Conservation (phyloP, 2,888 invertebrate species). For the Torymus auratus region DNA sequence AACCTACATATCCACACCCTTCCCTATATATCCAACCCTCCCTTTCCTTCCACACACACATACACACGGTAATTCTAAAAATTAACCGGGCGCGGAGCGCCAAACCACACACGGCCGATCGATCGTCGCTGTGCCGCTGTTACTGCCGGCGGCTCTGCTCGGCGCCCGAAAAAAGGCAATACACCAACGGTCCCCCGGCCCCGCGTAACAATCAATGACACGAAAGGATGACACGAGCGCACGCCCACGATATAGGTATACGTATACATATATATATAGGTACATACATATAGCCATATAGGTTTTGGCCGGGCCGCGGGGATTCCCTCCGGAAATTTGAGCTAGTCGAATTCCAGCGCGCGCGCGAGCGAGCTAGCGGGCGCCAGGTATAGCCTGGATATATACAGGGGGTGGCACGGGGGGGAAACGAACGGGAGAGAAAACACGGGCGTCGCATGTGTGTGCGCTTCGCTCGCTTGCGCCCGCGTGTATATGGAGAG, state of each 20-base stretch:
- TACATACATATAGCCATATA: not conserved
- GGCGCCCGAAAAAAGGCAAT: too few relatives aligned
- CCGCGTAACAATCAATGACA: constrained; percentile 38
- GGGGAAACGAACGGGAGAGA: constrained; percentile 22
- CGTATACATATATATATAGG: too few relatives aligned
- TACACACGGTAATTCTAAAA: not conserved
- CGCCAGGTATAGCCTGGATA: constrained; percentile 38
- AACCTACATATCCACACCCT: not conserved
- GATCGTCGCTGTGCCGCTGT: too few relatives aligned
- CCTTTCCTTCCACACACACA: not conserved
- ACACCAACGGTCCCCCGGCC: not conserved
- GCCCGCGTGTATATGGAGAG: not conserved
- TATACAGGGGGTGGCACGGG: not conserved
- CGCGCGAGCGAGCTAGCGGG: constrained; percentile 11
- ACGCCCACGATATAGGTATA: too few relatives aligned
- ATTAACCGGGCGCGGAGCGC: too few relatives aligned
- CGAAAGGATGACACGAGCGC: constrained; percentile 18
- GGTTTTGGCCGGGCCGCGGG: constrained; percentile 11
- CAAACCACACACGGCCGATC: not conserved
- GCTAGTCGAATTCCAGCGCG: constrained; percentile 50
- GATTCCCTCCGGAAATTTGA: constrained; percentile 56
- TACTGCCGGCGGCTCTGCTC: too few relatives aligned
- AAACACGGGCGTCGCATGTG: constrained; percentile 26
- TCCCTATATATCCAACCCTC: not conserved
- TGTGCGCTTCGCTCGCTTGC: not conserved